phyloP scores from a whole-genome alignment of 2,113 vertebrate species.

The Microcebus jonahi region DNA sequence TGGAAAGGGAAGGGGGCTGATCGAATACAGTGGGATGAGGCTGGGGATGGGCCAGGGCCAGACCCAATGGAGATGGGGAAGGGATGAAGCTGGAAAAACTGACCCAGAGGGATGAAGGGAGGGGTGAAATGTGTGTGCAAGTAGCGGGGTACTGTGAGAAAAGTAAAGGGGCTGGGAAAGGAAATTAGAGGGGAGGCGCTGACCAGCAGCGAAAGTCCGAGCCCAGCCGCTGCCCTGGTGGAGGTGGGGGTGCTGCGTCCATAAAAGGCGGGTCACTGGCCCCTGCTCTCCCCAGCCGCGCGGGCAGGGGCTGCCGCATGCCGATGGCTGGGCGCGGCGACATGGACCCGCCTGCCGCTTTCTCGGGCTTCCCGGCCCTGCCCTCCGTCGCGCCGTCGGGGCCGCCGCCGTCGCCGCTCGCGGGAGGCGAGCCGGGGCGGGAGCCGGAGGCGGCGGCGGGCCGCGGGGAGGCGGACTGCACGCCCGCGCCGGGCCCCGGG shows the following conservation, averaged over 20 bases:
- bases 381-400: slow-evolving; percentile 71
- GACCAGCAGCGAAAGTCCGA: neutral
- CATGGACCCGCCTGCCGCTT: slow-evolving; percentile 69
- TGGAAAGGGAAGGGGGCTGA: neutral
- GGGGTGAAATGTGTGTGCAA: neutral
- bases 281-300: neutral
- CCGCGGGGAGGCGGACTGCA: slow-evolving; percentile 80
- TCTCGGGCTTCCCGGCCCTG: slow-evolving; percentile 61
- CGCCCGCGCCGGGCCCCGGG: slow-evolving; percentile 82
- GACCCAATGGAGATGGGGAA: neutral
- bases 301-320: neutral
- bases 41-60: neutral
- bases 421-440: slow-evolving; percentile 89
- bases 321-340: neutral
- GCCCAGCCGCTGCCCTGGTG: neutral
- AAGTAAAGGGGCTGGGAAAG: neutral
- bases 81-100: slow-evolving; percentile 23
- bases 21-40: neutral
- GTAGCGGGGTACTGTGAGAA: neutral
- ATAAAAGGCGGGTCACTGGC: slow-evolving; percentile 55
- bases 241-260: slow-evolving; percentile 69
- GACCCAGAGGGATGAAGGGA: slow-evolving; percentile 41
- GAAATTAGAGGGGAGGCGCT: slow-evolving; percentile 1
- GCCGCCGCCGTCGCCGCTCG: slow-evolving; percentile 75
- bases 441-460: slow-evolving; percentile 70